These are phyloP conservation scores for Athalia rosae DNA, from an alignment of 2,888 invertebrate genomes.

Conservation along the genomic window DNA sequence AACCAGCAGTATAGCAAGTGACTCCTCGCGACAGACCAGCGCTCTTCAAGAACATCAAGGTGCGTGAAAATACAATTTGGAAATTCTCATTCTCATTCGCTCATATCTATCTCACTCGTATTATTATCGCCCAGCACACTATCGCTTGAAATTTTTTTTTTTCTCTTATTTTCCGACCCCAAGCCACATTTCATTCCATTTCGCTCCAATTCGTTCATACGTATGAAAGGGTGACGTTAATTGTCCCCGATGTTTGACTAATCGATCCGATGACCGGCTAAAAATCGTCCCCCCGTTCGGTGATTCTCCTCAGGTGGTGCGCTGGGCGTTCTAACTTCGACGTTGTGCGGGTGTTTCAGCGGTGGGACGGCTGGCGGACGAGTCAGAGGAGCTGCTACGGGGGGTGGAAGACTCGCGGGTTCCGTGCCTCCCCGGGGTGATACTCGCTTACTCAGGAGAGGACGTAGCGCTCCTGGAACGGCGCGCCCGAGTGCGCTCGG, in stretches of 20 bases:
- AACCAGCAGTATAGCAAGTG: constrained; percentile 90
- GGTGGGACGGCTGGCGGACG: constrained; percentile 70
- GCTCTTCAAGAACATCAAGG: constrained; percentile 71
- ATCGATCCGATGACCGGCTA: constrained; percentile 50
- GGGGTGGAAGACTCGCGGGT: constrained; percentile 56
- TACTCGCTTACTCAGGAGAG: constrained; percentile 74
- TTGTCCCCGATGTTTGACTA: neutral
- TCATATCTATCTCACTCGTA: neutral
- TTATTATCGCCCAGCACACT: constrained; percentile 20
- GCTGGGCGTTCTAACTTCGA: constrained; percentile 72
- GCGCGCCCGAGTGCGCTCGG: constrained; percentile 70
- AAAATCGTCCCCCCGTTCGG: constrained; percentile 62
- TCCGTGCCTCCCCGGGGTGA: constrained; percentile 60
- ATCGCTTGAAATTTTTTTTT: neutral
- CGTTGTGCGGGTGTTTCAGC: constrained; percentile 73
- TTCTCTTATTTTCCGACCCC: too few species aligned
- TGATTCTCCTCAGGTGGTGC: constrained; percentile 72
- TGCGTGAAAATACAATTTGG: constrained; percentile 44
- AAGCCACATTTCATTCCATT: too few species aligned
- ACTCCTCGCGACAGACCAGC: constrained; percentile 75
- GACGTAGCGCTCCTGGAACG: constrained; percentile 75
- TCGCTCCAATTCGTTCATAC: too few species aligned
- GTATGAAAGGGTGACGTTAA: too few species aligned
- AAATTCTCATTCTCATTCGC: neutral
- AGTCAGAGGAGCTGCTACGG: constrained; percentile 67